phyloP scores from a whole-genome alignment of 2,113 vertebrate genomes.

The Gnathonemus echidnorhynchus region DNA sequence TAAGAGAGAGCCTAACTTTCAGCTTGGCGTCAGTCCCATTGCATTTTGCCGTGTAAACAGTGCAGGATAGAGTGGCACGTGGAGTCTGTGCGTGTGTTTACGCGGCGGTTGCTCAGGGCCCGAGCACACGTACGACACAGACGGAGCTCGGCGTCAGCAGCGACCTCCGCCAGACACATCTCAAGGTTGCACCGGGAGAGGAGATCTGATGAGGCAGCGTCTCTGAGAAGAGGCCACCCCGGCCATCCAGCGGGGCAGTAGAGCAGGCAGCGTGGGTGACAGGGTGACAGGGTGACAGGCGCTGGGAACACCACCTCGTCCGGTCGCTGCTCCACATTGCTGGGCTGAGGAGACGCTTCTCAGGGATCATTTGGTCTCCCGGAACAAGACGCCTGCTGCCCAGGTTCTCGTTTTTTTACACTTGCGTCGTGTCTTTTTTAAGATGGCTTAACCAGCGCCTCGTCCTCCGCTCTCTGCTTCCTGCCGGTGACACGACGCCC shows the following conservation, averaged over 20 bases:
- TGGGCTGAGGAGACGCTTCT: background rate
- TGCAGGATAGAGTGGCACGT: background rate
- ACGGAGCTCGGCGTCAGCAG: background rate
- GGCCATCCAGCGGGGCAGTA: background rate
- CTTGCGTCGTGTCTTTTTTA: background rate
- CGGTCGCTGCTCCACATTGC: background rate
- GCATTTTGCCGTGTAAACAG: background rate
- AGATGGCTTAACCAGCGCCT: background rate
- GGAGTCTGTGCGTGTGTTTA: background rate
- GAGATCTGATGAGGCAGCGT: background rate
- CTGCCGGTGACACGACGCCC: background rate
- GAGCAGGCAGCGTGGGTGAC: background rate
- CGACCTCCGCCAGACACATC: background rate
- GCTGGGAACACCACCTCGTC: background rate
- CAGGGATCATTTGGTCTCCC: background rate
- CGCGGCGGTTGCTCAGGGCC: background rate
- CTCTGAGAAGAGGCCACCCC: background rate
- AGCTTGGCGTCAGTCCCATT: background rate
- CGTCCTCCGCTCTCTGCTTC: background rate
- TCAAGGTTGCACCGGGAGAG: background rate
- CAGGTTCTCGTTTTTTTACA: background rate
- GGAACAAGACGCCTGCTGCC: background rate
- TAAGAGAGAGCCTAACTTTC: background rate
- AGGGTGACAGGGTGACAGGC: background rate
- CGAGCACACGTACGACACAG: background rate